These are phyloP conservation scores for Chrysolina haemoptera DNA, from an alignment of 2,888 invertebrate species.

Conservation along the genomic window DNA sequence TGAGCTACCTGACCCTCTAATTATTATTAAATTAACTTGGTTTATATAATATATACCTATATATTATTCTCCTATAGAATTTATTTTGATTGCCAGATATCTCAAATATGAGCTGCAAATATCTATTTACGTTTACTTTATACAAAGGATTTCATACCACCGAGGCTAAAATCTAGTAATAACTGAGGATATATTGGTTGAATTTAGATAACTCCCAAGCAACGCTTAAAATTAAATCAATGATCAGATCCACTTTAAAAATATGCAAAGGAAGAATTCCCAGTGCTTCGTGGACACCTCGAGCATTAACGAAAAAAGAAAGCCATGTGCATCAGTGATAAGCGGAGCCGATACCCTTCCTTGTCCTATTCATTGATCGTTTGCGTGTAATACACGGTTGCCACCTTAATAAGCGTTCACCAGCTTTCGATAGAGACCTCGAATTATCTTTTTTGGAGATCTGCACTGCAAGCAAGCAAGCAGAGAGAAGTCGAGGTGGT, in stretches of 20 bases:
- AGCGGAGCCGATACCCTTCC: slow-evolving; percentile 2
- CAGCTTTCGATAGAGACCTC: slow-evolving; percentile 37
- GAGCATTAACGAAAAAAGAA: neutral
- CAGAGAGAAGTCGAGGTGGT: slow-evolving; percentile 55
- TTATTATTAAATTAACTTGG: too few species aligned
- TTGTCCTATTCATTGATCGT: slow-evolving; percentile 36
- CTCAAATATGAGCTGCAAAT: too few species aligned
- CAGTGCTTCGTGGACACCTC: neutral
- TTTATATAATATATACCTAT: too few species aligned
- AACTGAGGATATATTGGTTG: too few species aligned
- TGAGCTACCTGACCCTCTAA: too few species aligned
- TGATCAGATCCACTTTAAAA: neutral
- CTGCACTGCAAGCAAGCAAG: slow-evolving; percentile 41
- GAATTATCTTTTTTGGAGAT: slow-evolving; percentile 54
- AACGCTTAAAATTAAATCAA: too few species aligned
- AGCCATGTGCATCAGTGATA: slow-evolving; percentile 5
- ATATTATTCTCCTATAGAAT: too few species aligned
- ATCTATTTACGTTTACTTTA: too few species aligned
- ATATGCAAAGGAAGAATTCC: neutral
- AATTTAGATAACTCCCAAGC: too few species aligned
- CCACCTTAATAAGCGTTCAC: slow-evolving; percentile 46
- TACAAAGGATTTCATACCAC: too few species aligned
- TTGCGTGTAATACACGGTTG: slow-evolving; percentile 35
- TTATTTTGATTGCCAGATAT: too few species aligned
- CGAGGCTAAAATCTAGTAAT: too few species aligned